Conservation (phyloP, 2,113 vertebrate species). For the Pelmatolapia mariae region DNA sequence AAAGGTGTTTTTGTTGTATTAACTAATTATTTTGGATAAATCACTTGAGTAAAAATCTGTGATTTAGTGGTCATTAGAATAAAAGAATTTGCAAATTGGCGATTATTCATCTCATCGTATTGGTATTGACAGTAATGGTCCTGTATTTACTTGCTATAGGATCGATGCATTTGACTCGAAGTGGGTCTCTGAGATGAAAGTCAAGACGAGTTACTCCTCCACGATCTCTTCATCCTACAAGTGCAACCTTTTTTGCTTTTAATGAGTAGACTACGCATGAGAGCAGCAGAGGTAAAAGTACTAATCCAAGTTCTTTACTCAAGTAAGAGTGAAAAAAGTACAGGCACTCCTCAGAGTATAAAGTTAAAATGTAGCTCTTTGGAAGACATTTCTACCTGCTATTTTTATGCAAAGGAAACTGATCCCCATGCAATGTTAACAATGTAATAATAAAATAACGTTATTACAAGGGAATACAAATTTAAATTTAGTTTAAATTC, state of each 20-base stretch:
- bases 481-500: not conserved
- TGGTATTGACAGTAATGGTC: not conserved
- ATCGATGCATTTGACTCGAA: not conserved
- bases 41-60: rapidly evolving
- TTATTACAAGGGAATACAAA: not conserved
- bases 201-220: not conserved
- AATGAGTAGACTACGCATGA: not conserved
- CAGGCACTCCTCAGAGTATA: not conserved
- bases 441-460: not conserved
- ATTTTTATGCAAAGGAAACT: not conserved
- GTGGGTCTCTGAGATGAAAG: not conserved
- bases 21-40: not conserved
- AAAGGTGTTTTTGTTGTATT: not conserved
- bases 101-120: not conserved
- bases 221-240: not conserved
- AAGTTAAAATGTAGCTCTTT: not conserved
- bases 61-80: not conserved
- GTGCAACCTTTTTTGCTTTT: not conserved
- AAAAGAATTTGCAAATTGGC: not conserved
- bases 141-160: not conserved
- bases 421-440: not conserved
- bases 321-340: not conserved
- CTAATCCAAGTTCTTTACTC: not conserved
- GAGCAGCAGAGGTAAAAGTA: not conserved
- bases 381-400: not conserved